These are phyloP conservation scores for Argyra leucocephala DNA, from an alignment of 2,888 invertebrate genomes.

Conservation along the genomic window DNA sequence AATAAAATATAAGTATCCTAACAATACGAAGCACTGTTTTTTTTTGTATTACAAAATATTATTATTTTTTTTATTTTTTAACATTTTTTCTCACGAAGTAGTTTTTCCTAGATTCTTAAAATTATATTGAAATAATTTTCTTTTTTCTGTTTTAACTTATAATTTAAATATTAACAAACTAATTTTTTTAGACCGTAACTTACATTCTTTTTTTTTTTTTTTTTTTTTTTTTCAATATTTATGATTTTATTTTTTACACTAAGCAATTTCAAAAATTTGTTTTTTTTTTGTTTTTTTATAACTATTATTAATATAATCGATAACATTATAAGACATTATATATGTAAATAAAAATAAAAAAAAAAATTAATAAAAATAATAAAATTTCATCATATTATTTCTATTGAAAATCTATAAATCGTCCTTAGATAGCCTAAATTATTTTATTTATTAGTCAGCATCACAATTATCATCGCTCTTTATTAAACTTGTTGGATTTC, in stretches of 20 bases:
- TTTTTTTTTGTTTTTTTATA: not conserved
- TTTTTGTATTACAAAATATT: not conserved
- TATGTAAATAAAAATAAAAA: too few species aligned
- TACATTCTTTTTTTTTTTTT: too few species aligned
- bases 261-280: not conserved
- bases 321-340: not conserved
- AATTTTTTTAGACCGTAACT: not conserved
- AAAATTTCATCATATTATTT: too few species aligned
- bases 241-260: not conserved
- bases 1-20: not conserved
- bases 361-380: too few species aligned
- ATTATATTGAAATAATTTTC: too few species aligned
- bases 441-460: not conserved
- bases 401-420: too few species aligned
- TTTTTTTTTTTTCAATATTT: not conserved
- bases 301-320: not conserved
- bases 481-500: not conserved
- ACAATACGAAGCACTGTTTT: not conserved
- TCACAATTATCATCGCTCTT: slow-evolving; percentile 6
- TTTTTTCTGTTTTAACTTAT: not conserved
- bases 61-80: not conserved
- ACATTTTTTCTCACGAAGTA: not conserved
- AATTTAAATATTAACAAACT: not conserved
- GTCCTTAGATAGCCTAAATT: not conserved
- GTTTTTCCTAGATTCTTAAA: too few species aligned